Evolutionary conservation across 2,888 invertebrate genomes (phyloP).

Genomic region (Helobdella robusta): DNA sequence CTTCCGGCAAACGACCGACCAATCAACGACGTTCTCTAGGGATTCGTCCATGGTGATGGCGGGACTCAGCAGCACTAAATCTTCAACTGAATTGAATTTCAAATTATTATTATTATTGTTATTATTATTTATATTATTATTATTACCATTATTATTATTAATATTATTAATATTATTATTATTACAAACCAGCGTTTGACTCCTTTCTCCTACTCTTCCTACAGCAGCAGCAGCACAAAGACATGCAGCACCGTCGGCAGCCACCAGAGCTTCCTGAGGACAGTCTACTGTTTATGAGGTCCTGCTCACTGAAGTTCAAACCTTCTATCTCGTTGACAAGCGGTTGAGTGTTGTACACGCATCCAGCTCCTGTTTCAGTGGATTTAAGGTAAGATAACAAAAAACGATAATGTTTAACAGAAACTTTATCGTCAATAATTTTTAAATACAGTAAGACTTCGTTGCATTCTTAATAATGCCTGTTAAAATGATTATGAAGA

Average conservation of each 20-base stretch:
- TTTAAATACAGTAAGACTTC: not conserved
- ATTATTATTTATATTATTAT: no score
- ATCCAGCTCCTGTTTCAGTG: constrained; percentile 41
- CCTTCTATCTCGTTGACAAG: constrained; percentile 45
- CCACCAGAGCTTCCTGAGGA: no score
- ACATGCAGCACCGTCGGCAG: not conserved
- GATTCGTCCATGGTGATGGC: not conserved
- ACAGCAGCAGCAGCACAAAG: not conserved
- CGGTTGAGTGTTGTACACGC: constrained; percentile 41
- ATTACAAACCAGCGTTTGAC: no score
- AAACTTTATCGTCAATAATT: not conserved
- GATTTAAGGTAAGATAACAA: not conserved
- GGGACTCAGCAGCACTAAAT: no score
- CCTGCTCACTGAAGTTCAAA: no score
- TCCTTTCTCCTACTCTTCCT: no score
- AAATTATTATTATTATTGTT: no score
- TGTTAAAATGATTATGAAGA: not conserved
- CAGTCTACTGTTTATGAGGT: no score
- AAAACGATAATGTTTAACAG: no score
- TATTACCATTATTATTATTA: no score
- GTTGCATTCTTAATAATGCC: not conserved
- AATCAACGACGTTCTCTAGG: constrained; percentile 47
- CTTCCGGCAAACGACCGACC: constrained; percentile 43
- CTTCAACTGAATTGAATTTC: no score
- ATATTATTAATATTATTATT: no score